Evolutionary conservation across 2,888 invertebrate species (phyloP), one percentile per base, ranked within the genome.

Genomic region (Phengaris alcon): DNA sequence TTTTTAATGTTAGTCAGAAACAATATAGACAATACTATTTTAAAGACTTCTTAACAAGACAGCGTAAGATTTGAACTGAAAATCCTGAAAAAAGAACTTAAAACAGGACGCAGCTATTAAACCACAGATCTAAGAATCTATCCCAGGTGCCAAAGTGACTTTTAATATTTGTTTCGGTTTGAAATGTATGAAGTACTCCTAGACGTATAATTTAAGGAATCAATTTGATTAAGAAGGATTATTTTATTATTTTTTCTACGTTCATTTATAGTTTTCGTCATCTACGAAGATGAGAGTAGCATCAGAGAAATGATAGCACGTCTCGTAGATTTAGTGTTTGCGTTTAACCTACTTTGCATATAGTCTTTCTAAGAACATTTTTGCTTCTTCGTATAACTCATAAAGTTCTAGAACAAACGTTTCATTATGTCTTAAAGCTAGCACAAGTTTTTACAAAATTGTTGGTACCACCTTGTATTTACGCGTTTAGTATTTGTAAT

Each of bases 401-500:
- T 74, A 77, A 78, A 74, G 46, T 55, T 64, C 75, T 73, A 51
- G 70, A 72, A 77, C 64, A 74, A 75, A 68, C 74, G 74, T 57
- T 54, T 89, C 89, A 90, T 90, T 86, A 85, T 87, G 90, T 74
- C 75, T 72, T 75, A 75, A 75, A 75, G 35, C 68, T 72, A 74
- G 75, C 75, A 72, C 59, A 55, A 74, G 69, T 54, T 70, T 59
- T 70, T 52, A 64, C 64, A 35, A 52, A 52, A 52, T 35, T 22
- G 12, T 35, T 9, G 12, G 64, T 64, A 35, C 52, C 10, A 52
- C 64, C 12, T 35, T 13, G 35, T 64, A 44, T 52, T 52, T 35
- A 64, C 13, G 12, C 64, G 35, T 64, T 64, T 9, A 13, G 64
- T 64, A 6, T 64, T 6, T 64, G 64, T 64, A 44, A 44, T 64